Evolutionary conservation across 2,888 invertebrate species (phyloP), one percentile per base, ranked within the genome.

Genomic region (Coelogynopora nodosa): DNA sequence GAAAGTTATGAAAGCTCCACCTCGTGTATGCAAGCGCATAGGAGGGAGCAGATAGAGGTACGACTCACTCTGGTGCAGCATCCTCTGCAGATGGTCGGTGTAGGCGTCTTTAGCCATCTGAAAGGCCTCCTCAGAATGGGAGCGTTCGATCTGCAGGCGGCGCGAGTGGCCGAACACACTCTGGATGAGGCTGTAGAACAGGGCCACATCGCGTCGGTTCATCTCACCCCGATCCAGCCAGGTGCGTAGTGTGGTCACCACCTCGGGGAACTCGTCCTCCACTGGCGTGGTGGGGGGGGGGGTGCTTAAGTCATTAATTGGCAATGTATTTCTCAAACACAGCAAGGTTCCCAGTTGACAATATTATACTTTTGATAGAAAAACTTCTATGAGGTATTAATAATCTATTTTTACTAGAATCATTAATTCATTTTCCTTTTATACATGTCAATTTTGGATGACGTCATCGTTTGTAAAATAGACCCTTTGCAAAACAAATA

Each of bases 171-270:
- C 18, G 27, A 67, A 31, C 67, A 31, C 84, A 67, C 49, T 31
- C 49, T 84, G 84, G 28, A 84, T 31, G 27, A 84, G 28, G 10
- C 49, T 31, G 27, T 84, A 67, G 23, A 84, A 84, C 18, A 31
- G 84, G 49, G 10, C 27, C 0, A 31, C 84, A 0, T n/a, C 1
- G 23, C 67, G 49, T 1, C 84, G 84, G 84, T 31, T 2, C 84
- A 84, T 1, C 23, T 84, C 84, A 27, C 84, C 84, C 0, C 67
- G 30, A 31, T 84, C 84, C 82, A 84, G 27, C 84, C 84, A 84
- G 31, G 67, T 27, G 84, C 30, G 28, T 0, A 84, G 27, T 23
- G 23, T 23, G 67, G 30, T n/a, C 49, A 27, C 23, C 23, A 31
- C 84, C 0, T 84, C n/a, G 2, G 30, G 30, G 28, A 84, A 80